Evolutionary conservation across 2,113 vertebrate species (phyloP).

Genomic region (Heterocephalus glaber): DNA sequence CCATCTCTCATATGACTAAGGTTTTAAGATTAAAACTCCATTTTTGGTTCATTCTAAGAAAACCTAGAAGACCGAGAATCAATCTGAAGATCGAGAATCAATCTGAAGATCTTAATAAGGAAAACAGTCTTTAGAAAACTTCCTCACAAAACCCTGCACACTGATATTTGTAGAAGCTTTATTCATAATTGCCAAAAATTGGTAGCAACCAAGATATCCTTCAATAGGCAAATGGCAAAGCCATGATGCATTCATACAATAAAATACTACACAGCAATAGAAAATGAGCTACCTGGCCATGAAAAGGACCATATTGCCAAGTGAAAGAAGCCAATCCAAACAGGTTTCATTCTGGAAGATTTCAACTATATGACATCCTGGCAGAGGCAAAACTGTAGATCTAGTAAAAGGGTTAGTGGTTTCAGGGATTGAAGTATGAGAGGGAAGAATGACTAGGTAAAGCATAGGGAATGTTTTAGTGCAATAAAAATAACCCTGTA

Average conservation of each 20-base stretch:
- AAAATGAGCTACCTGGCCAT: neutral
- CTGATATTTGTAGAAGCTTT: neutral
- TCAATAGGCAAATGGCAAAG: neutral
- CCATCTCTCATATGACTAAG: neutral
- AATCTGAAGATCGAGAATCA: neutral
- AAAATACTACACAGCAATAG: neutral
- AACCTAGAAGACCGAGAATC: neutral
- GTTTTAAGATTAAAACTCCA: neutral
- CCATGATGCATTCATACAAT: no score
- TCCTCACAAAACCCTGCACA: neutral
- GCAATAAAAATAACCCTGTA: neutral
- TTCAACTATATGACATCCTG: neutral
- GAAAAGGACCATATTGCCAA: neutral
- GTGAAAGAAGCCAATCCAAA: neutral
- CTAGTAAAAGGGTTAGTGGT: neutral
- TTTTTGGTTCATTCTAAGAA: neutral
- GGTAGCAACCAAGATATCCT: neutral
- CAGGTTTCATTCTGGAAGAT: neutral
- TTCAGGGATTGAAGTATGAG: neutral
- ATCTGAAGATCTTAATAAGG: neutral
- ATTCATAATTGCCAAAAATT: neutral
- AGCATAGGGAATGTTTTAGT: neutral
- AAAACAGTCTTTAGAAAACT: neutral
- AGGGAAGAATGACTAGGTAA: neutral
- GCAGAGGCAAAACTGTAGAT: neutral